Evolutionary conservation across 2,113 vertebrate genomes (phyloP), one percentile per base, ranked within the genome.

Genomic region (Psephotus haematonotus): DNA sequence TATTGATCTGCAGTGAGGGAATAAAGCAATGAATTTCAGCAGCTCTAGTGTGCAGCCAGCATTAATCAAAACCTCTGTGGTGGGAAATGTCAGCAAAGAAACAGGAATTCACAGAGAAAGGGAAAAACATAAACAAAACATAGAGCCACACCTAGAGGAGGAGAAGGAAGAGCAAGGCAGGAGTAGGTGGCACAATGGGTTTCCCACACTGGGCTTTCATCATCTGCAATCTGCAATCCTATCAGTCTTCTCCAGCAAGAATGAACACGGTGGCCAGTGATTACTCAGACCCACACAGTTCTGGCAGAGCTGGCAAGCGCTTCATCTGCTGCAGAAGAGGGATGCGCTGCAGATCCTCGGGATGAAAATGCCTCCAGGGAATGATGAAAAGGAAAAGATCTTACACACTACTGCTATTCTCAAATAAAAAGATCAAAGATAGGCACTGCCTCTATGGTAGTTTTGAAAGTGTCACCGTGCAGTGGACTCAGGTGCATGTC

Each of bases 1-100:
- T 96, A 97, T 97, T 92, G 95, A 96, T 93, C 96, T 74, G 93
- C 95, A 97, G 94, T 95, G 74, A 85, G 85, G 88, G 93, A 97
- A 86, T 93, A 97, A 88, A 93, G 95, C 93, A 92, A 94, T 92
- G 95, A 89, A 97, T 97, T 97, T 94, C 94, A 95, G 93, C 96
- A 96, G 91, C 92, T 92, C 70, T 53, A 72, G 83, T 22, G 67
- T 71, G 80, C 91, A 93, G 93, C 71, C 95, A 49, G 93, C 90
- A 88, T 97, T 95, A 93, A 97, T 97, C 97, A 96, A 88, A 93
- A 88, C 74, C 88, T 82, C 84, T 77, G 80, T 78, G 84, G 92
- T 90, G 92, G 94, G 96, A 96, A 96, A 94, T 46, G 92, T 70
- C 93, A 91, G 94, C 78, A 79, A 88, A 88, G 90, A 91, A 95